Base-by-base conservation (phyloP, 2,797 vertebrate genomes). In the Euphonia xanthogaster region DNA sequence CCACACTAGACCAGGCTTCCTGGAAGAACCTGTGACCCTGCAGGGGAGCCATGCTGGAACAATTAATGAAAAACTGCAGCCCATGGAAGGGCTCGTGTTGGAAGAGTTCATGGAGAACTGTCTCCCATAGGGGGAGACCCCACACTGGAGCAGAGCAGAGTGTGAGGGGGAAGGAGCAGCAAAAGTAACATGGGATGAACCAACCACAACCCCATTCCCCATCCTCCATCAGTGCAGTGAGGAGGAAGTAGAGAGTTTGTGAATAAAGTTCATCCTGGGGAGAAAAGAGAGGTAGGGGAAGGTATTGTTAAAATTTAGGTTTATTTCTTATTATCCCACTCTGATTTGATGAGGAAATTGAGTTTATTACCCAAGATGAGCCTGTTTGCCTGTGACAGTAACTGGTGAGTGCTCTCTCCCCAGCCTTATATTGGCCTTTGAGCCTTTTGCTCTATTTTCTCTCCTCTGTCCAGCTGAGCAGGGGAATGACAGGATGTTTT, bases 401-500 rank as follows among this genome's bases (percentile, higher is more conserved):
- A 30, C 19, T 44, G 16, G 19, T 44, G 42, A 50, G 23, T 50
- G 35, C 7, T 54, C 18, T n/a, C 13, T 68, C 31, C 20, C 11
- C 10, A 14, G 48, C 48, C 14, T 30, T 18, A 20, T 7, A 13
- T 48, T 1, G 1, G 14, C 35, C 21, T 20, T 12, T 23, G 23
- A 55, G 7, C 10, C 23, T 55, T 61, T 40, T 28, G 11, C 48
- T 37, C 0, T n/a, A 17, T 62, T 75, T 37, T 42, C 42, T 68
- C 13, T 37, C 14, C 27, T 54, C 44, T 50, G 24, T 45, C 28
- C 16, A 30, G 6, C 50, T 62, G 37, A 89, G 31, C 14, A 25
- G n/a, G 16, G 10, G 9, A 37, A 21, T n/a, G 35, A 7, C 17
- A n/a, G 19, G 0, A 0, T 27, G 6, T 6, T 22, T 48, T 55